Percentiles rank a stretch among this genome's conserved stretches.
Evolutionary conservation across 2,113 vertebrate species (phyloP).

Genomic region (Spheniscus mendiculus): DNA sequence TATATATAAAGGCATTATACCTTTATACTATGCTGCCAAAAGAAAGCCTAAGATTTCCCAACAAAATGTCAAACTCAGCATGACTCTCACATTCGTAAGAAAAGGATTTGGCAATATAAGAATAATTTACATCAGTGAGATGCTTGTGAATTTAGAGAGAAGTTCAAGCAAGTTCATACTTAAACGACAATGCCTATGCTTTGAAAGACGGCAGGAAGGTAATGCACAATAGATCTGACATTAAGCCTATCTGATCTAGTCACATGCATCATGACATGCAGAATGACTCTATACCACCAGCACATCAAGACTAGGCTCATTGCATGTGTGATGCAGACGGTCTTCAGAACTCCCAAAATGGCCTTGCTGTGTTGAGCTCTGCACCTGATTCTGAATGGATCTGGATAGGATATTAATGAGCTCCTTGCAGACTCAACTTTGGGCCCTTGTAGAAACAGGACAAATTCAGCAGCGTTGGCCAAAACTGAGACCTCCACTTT

Average conservation of each 20-base stretch:
- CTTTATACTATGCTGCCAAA: not conserved
- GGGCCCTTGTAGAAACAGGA: not conserved
- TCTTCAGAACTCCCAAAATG: not conserved
- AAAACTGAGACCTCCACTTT: not conserved
- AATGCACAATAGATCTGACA: not conserved
- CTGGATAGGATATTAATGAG: not conserved
- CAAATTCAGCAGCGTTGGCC: not conserved
- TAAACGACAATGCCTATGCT: not conserved
- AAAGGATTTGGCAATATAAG: slow-evolving; percentile 59
- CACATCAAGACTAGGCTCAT: not conserved
- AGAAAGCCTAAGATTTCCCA: slow-evolving; percentile 57
- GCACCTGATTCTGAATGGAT: not conserved
- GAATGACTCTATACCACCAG: not conserved
- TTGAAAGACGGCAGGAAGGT: not conserved
- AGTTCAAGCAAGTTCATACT: slow-evolving; percentile 52
- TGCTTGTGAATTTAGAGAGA: slow-evolving; percentile 47
- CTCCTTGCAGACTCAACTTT: not conserved
- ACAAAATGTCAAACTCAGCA: slow-evolving; percentile 57
- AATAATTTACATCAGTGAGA: slow-evolving; percentile 60
- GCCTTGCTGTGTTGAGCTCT: not conserved
- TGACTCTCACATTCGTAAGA: slow-evolving; percentile 52
- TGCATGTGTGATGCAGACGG: not conserved
- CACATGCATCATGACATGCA: not conserved
- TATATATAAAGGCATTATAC: not conserved
- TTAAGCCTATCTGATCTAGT: not conserved